These are phyloP conservation scores for Bettongia penicillata DNA, from an alignment of 2,113 vertebrate species.

Conservation along the genomic window DNA sequence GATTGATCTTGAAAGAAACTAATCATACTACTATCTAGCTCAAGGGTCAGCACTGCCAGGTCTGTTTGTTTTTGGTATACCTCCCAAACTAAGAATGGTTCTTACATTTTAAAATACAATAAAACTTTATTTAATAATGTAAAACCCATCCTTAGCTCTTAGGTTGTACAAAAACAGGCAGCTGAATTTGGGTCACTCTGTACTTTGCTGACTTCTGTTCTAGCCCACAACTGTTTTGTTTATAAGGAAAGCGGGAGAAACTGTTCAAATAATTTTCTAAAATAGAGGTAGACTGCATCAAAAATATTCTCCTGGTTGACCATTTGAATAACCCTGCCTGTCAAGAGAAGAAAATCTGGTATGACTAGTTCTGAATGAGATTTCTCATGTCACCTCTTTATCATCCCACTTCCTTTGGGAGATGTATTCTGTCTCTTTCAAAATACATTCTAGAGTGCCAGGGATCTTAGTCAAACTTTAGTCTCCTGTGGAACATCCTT, in stretches of 20 bases:
- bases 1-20: background rate
- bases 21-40: background rate
- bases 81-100: background rate
- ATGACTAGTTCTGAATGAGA: background rate
- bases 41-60: background rate
- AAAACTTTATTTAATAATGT: background rate
- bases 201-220: background rate
- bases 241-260: background rate
- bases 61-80: background rate
- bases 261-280: background rate
- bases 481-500: background rate
- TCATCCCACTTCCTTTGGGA: background rate
- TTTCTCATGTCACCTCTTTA: background rate
- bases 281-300: background rate
- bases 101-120: background rate
- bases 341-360: background rate
- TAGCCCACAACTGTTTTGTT: background rate
- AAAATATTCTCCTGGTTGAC: background rate
- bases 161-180: background rate
- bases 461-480: background rate
- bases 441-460: background rate
- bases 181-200: background rate
- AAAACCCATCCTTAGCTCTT: background rate
- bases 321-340: background rate
- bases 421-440: background rate